Evolutionary conservation across 2,888 invertebrate genomes (phyloP), one percentile per base, ranked within the genome.

Genomic region (Hylaea fasciaria): DNA sequence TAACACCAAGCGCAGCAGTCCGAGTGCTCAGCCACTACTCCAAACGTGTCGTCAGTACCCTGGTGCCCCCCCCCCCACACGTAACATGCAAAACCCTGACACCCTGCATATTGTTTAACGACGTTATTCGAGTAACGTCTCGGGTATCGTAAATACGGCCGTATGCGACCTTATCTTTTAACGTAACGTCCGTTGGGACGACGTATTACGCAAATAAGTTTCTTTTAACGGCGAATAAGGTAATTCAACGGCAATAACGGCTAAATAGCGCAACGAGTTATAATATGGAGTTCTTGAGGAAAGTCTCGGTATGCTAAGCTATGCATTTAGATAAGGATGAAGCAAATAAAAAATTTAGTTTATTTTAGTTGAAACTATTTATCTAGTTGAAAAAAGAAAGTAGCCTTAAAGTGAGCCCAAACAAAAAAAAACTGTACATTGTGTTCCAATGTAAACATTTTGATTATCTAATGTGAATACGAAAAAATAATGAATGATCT

Each of bases 141-240:
- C 41, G 57, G 74, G 70, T 74, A 70, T 80, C 83, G 78, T 89
- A 88, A 88, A 88, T 83, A 82, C 74, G 68, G 46, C 49, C 54
- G 28, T 50, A 51, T 51, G 46, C 28, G 62, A 50, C 57, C n/a
- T 54, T 54, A 54, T 62, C 62, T 54, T 49, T 51, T 50, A 62
- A 54, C 50, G 50, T 54, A 40, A 54, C 54, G 74, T 74, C 76
- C 73, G 72, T 68, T 67, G 71, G 67, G 74, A 71, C 77, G 75
- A 82, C 78, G 80, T 85, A 83, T 85, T 86, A 81, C 78, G 83
- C 82, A 83, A 85, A 86, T 86, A 84, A 78, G 81, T 80, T 74
- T 72, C 72, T 71, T 85, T 86, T 86, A 85, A 87, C 82, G 79
- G 76, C 66, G 59, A 66, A 74, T 68, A 68, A 78, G 81, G 80